Evolutionary conservation across 2,797 vertebrate species (phyloP), one percentile per base, ranked within the genome.

Genomic region (Chelon labrosus): DNA sequence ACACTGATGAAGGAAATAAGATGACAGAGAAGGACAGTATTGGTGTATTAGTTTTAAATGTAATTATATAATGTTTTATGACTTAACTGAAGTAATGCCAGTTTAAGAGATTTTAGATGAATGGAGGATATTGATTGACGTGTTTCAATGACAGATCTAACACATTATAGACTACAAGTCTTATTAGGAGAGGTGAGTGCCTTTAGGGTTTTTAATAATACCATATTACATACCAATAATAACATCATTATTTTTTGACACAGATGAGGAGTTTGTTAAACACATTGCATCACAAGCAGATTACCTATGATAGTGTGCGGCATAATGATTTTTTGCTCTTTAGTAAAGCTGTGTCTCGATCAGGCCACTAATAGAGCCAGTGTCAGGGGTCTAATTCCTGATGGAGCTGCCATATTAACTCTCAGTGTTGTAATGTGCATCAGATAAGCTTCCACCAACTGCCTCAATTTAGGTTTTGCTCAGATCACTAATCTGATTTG

Each of bases 171-270:
- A 66, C 61, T 52, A 61, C 47, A 39, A 35, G 73, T 66, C 19
- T 19, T 31, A 75, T 51, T 66, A 70, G 50, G 56, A 65, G 58
- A 56, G 12, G 55, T 59, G 17, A 4, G 49, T 65, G 44, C 59
- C 16, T 22, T 20, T 56, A n/a, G 41, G 49, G 37, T 46, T n/a
- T 20, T 61, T 69, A 64, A 77, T 73, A 60, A 46, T 59, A 42
- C 51, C 22, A 3, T 22, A 22, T 22, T 22, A 22, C 22, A 22
- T 3, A 22, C 22, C 22, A 22, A 22, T 22, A 22, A 22, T 22
- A 22, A 22, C 22, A 52, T 77, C 39, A 63, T 57, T 57, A 59
- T 77, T 68, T 70, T 77, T 82, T 73, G 52, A 73, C 27, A 73
- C n/a, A 6, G 27, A 17, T 16, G 47, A 39, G 3, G 10, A 46